Evolutionary conservation across 2,888 invertebrate species (phyloP).

Genomic region (Scaptomyza reducta): DNA sequence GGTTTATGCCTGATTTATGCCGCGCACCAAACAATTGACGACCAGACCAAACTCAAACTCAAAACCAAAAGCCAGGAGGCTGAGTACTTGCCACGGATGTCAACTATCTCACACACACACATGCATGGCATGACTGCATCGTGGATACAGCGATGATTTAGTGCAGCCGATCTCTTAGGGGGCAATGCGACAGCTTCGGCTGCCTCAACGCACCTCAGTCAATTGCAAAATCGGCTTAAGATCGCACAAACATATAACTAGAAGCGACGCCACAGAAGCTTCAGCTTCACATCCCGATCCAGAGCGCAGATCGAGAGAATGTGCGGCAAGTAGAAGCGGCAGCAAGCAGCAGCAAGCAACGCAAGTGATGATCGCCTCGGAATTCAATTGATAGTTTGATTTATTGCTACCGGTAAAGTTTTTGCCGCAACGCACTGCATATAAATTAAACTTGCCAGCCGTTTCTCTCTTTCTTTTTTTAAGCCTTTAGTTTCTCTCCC

Average conservation of each 20-base stretch:
- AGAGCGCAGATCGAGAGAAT: conserved; percentile 33
- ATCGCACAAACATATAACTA: conserved; percentile 70
- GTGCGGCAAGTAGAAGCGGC: conserved; percentile 10
- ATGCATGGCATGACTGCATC: not conserved
- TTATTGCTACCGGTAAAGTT: conserved; percentile 83
- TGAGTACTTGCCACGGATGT: conserved; percentile 73
- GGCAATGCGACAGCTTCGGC: conserved; percentile 73
- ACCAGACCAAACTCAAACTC: conserved; percentile 12
- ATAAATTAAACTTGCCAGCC: conserved; percentile 75
- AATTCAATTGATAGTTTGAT: conserved; percentile 84
- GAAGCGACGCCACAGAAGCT: conserved; percentile 59
- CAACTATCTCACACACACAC: conserved; percentile 40
- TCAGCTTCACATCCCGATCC: not conserved
- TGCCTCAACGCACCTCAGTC: conserved; percentile 73
- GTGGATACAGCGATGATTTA: conserved; percentile 66
- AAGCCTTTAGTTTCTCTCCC: conserved; percentile 19
- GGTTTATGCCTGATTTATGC: conserved; percentile 81
- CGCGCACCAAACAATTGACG: conserved; percentile 56
- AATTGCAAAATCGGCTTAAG: conserved; percentile 79
- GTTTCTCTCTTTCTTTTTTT: conserved; percentile 24
- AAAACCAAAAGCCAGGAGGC: conserved; percentile 1
- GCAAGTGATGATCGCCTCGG: conserved; percentile 82
- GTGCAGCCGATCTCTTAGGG: conserved; percentile 41
- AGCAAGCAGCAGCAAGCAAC: conserved; percentile 29
- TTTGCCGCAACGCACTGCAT: conserved; percentile 67